These are phyloP conservation scores for Gymnosoma rotundatum DNA, from an alignment of 2,888 invertebrate species.

Conservation along the genomic window DNA sequence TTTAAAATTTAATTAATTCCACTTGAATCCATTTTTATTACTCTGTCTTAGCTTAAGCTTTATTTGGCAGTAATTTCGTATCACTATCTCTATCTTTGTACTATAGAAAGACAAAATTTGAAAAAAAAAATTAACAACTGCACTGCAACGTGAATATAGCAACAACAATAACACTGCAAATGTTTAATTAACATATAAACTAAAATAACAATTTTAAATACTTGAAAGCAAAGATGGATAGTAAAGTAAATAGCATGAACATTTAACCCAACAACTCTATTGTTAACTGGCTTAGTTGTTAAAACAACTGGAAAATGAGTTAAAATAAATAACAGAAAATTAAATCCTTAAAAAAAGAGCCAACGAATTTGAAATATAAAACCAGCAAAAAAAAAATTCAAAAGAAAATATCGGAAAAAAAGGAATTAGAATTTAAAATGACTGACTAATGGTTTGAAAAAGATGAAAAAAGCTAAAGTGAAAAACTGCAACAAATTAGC, in stretches of 20 bases:
- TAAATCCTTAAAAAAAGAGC: constrained; percentile 3
- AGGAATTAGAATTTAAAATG: neutral
- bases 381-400: neutral
- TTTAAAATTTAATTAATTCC: constrained; percentile 67
- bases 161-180: neutral
- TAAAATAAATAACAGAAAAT: constrained; percentile 32
- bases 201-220: constrained; percentile 64
- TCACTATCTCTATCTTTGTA: neutral
- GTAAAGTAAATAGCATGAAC: constrained; percentile 11
- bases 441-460: constrained; percentile 21
- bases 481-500: constrained; percentile 9
- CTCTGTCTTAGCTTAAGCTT: constrained; percentile 60
- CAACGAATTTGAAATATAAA: constrained; percentile 13
- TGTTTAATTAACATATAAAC: constrained; percentile 52
- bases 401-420: neutral
- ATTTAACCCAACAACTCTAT: neutral
- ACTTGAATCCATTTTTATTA: constrained; percentile 54
- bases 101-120: neutral
- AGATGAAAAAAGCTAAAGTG: neutral
- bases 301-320: constrained; percentile 58
- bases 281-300: constrained; percentile 32
- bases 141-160: neutral
- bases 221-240: constrained; percentile 12
- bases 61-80: constrained; percentile 39
- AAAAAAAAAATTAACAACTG: neutral